phyloP scores from a whole-genome alignment of 2,888 invertebrate species.

The Stomorhina lunata region DNA sequence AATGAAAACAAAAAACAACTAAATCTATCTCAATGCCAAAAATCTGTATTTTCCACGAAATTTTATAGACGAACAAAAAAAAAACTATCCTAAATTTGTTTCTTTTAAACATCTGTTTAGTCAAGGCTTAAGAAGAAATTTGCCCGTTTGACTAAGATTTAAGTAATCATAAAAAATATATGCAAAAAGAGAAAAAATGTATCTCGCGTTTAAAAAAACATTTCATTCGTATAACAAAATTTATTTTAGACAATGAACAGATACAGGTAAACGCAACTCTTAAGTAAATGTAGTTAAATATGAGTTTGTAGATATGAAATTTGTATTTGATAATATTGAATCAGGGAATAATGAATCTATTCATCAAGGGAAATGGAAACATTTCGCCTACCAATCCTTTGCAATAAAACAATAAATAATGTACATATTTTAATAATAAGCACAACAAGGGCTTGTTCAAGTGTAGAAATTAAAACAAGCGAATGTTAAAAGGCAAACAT shows the following conservation, averaged over 20 bases:
- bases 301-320: not conserved
- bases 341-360: not conserved
- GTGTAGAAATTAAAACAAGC: slow-evolving; percentile 16
- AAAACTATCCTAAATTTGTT: not conserved
- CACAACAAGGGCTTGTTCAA: not conserved
- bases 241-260: not conserved
- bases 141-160: not conserved
- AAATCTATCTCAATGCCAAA: not conserved
- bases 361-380: slow-evolving; percentile 35
- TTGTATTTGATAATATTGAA: not conserved
- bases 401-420: slow-evolving; percentile 36
- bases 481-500: not conserved
- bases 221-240: not conserved
- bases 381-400: slow-evolving; percentile 46
- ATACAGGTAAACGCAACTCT: not conserved
- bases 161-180: not conserved
- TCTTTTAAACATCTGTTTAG: not conserved
- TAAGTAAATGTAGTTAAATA: too few species aligned
- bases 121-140: not conserved
- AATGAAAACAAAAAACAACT: not conserved
- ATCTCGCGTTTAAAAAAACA: not conserved
- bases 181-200: not conserved
- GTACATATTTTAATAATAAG: slow-evolving; percentile 5
- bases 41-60: not conserved
- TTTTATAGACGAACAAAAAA: not conserved